Percentiles rank a stretch among this genome's conserved stretches.
Evolutionary conservation across 2,797 vertebrate genomes (phyloP).

Genomic region (Otolemur crassicaudatus): DNA sequence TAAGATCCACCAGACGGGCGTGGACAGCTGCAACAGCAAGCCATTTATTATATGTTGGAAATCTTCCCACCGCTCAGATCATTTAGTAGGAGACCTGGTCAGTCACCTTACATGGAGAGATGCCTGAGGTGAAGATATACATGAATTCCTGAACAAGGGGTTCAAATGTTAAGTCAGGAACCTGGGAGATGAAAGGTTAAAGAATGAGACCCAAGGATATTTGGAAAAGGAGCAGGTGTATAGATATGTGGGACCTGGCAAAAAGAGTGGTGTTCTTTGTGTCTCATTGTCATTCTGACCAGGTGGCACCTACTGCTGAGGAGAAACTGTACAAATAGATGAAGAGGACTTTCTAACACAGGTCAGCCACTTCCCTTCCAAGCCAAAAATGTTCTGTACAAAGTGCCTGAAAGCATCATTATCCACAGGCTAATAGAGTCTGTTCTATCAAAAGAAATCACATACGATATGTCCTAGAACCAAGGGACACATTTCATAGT

Average conservation of each 20-base stretch:
- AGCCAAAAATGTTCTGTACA: not conserved
- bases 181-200: not conserved
- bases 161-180: not conserved
- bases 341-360: not conserved
- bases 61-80: not conserved
- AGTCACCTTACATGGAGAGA: not conserved
- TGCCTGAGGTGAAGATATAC: not conserved
- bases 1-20: not conserved
- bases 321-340: not conserved
- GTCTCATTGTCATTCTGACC: not conserved
- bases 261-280: not conserved
- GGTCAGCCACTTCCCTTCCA: not conserved
- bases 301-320: not conserved
- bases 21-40: not conserved
- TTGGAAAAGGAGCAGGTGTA: not conserved
- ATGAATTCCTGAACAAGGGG: not conserved
- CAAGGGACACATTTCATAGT: not conserved
- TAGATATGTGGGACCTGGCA: no score
- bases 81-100: not conserved
- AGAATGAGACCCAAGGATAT: not conserved
- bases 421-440: not conserved
- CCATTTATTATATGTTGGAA: not conserved
- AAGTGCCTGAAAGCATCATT: not conserved
- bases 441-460: not conserved
- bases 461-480: not conserved